Evolutionary conservation across 1,140 invertebrate species (phyloP).

Genomic region (Aethina tumida): DNA sequence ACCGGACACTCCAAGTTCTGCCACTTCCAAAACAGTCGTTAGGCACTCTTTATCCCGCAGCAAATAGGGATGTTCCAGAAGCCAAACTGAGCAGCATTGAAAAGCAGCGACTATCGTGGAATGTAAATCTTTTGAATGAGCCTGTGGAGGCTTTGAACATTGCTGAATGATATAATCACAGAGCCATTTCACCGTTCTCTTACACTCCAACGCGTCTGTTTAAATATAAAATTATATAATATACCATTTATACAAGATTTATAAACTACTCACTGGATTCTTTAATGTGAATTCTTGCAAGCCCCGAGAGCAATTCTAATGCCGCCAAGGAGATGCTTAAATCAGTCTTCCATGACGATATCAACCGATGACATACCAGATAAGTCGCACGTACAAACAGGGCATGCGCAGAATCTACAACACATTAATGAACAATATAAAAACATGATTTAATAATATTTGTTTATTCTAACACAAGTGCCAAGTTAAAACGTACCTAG

Average conservation of each 20-base stretch:
- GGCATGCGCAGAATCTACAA: slow-evolving; percentile 68
- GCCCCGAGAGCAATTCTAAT: slow-evolving; percentile 78
- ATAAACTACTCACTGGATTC: slow-evolving; percentile 60
- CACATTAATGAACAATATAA: slow-evolving; percentile 1
- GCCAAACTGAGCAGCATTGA: slow-evolving; percentile 83
- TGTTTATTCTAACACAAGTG: slow-evolving; percentile 1
- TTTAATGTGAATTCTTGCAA: slow-evolving; percentile 75
- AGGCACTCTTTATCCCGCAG: slow-evolving; percentile 88
- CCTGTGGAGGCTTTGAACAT: slow-evolving; percentile 87
- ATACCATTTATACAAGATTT: not conserved
- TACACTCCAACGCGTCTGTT: slow-evolving; percentile 74
- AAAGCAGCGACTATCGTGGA: slow-evolving; percentile 95
- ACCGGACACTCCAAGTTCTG: slow-evolving; percentile 95
- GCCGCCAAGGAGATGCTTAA: slow-evolving; percentile 91
- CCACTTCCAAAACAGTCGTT: slow-evolving; percentile 81
- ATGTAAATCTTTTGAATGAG: slow-evolving; percentile 95
- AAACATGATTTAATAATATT: slow-evolving; percentile 10
- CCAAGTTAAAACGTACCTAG: slow-evolving; percentile 26
- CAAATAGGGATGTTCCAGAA: slow-evolving; percentile 78
- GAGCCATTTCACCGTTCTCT: slow-evolving; percentile 93
- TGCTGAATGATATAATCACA: slow-evolving; percentile 96
- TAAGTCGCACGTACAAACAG: slow-evolving; percentile 86
- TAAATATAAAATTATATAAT: not conserved
- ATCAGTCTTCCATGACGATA: slow-evolving; percentile 93
- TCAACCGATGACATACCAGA: slow-evolving; percentile 85